phyloP scores from a whole-genome alignment of 2,888 invertebrate species.

The Eudasyphora cyanicolor region DNA sequence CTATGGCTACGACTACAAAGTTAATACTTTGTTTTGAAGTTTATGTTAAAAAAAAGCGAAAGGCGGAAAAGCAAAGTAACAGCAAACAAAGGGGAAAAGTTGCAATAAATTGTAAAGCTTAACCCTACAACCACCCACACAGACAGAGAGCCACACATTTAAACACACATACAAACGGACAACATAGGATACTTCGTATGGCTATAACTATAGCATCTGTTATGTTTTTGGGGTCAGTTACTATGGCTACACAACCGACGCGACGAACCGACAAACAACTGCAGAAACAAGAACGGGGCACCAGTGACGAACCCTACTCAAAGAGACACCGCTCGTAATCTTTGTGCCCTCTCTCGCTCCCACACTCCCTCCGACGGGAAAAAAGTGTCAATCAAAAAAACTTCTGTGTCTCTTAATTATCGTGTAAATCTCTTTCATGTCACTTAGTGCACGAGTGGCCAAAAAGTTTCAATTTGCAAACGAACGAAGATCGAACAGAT shows the following conservation, averaged over 20 bases:
- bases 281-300: neutral
- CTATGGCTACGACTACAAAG: neutral
- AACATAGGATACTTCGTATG: neutral
- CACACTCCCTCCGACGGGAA: neutral
- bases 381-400: conserved; percentile 21
- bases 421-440: neutral
- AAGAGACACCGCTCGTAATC: neutral
- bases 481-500: neutral
- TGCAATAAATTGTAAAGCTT: neutral
- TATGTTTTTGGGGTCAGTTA: conserved; percentile 4
- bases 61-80: neutral
- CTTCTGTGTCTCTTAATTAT: neutral
- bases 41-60: conserved; percentile 2
- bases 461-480: neutral
- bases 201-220: neutral
- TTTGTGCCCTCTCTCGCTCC: neutral
- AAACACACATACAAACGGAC: neutral
- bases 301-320: neutral
- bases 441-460: neutral
- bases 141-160: neutral
- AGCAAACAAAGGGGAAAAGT: neutral
- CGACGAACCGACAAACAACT: no score
- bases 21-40: conserved; percentile 28
- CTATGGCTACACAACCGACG: neutral
- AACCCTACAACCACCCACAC: neutral